Percentiles rank a stretch among this genome's conserved stretches.
Evolutionary conservation across 1,140 invertebrate species (phyloP).

Genomic region (Steinernema feltiae): DNA sequence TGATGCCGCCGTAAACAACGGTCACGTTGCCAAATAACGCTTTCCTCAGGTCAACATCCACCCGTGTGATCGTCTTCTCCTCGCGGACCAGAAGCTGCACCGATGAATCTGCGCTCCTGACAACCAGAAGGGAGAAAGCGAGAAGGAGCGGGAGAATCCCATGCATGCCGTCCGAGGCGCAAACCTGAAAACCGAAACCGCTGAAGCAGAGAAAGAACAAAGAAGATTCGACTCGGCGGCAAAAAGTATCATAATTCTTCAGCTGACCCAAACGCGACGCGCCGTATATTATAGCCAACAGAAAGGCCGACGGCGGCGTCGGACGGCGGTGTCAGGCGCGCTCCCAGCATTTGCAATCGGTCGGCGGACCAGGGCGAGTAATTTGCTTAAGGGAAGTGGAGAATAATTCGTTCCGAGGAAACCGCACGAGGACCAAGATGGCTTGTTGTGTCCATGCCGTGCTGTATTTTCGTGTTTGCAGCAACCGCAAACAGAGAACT

Average conservation of each 20-base stretch:
- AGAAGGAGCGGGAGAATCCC: background rate
- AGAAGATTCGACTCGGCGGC: background rate
- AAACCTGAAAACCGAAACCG: background rate
- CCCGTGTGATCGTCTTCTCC: background rate
- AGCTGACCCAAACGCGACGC: background rate
- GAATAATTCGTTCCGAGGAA: background rate
- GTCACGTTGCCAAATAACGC: background rate
- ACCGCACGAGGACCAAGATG: too few relatives aligned
- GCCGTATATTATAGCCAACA: slow-evolving; percentile 1
- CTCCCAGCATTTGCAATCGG: background rate
- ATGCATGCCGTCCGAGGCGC: slow-evolving; percentile 9
- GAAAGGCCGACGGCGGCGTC: background rate
- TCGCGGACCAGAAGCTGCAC: background rate
- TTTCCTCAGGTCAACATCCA: background rate
- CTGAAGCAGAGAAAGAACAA: background rate
- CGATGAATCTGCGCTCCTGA: background rate
- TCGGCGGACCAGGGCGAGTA: too few relatives aligned
- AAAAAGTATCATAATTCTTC: background rate
- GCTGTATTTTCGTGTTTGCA: too few relatives aligned
- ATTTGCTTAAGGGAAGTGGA: too few relatives aligned
- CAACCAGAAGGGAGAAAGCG: background rate
- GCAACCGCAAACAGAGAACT: too few relatives aligned
- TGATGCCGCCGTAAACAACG: background rate
- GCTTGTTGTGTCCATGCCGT: too few relatives aligned
- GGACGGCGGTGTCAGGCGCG: background rate